These are phyloP conservation scores for Pachyuromys duprasi DNA, from an alignment of 2,797 vertebrate genomes.

Conservation along the genomic window DNA sequence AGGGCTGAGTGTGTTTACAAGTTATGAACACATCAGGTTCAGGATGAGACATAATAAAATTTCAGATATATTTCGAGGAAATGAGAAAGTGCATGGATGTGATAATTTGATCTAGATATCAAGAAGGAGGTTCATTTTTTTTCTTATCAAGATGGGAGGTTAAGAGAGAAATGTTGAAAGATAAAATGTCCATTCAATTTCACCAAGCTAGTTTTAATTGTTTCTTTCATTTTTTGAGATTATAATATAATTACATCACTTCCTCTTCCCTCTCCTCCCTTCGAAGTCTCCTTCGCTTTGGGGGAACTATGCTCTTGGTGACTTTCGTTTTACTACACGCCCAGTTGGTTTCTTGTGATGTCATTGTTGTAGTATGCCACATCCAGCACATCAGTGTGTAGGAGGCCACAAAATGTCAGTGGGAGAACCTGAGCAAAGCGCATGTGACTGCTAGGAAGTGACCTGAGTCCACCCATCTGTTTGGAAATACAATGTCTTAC, in stretches of 20 bases:
- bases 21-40: not conserved
- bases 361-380: not conserved
- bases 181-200: slow-evolving; percentile 10
- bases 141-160: not conserved
- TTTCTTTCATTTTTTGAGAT: not conserved
- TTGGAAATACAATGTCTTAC: not conserved
- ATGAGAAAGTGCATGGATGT: not conserved
- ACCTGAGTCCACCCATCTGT: slow-evolving; percentile 21
- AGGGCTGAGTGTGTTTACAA: not conserved
- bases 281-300: not conserved
- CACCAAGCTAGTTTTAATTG: not conserved
- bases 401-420: slow-evolving; percentile 32
- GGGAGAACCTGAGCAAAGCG: slow-evolving; percentile 42
- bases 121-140: not conserved
- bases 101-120: not conserved
- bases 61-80: slow-evolving; percentile 2
- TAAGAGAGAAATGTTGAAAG: not conserved
- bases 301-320: not conserved
- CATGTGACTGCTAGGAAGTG: slow-evolving; percentile 13
- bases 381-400: not conserved
- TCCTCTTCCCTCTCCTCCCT: not conserved
- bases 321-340: not conserved
- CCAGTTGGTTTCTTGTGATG: not conserved
- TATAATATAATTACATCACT: not conserved
- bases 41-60: not conserved